Percentiles rank a stretch among this genome's conserved stretches.
Conservation (phyloP, 2,888 invertebrate species). For the Neoitamus cyanurus region DNA sequence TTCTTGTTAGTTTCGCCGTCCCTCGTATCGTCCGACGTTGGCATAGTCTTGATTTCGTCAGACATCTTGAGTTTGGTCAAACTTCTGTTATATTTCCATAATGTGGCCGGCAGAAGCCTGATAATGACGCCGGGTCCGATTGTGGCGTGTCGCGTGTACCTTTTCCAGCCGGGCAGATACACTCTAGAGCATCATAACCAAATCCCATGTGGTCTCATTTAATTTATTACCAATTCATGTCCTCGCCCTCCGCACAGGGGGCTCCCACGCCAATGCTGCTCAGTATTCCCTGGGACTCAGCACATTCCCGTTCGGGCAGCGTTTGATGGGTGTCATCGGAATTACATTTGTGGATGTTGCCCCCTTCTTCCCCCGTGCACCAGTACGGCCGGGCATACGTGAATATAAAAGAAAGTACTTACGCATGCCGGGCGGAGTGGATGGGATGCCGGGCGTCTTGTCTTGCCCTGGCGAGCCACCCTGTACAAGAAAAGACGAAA, state of each 20-base stretch:
- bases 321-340: conserved; percentile 49
- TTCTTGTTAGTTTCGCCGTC: background rate
- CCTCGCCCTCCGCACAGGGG: conserved; percentile 37
- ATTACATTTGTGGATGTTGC: conserved; percentile 46
- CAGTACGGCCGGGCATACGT: background rate
- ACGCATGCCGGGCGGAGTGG: conserved; percentile 12
- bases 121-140: conserved; percentile 12
- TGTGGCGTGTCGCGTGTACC: background rate
- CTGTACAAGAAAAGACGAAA: conserved; percentile 31
- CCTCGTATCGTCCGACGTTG: background rate
- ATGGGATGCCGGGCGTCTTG: background rate
- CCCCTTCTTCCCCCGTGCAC: background rate
- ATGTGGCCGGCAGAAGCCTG: background rate
- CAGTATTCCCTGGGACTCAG: background rate
- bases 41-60: background rate
- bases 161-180: background rate
- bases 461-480: background rate
- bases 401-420: conserved; percentile 46
- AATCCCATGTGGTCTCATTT: conserved; percentile 53
- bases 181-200: conserved; percentile 33
- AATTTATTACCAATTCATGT: conserved; percentile 52
- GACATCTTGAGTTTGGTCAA: conserved; percentile 15
- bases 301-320: background rate
- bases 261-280: background rate
- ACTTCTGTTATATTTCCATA: conserved; percentile 16